Conservation (phyloP, 2,888 invertebrate species). For the Agrochola macilenta region DNA sequence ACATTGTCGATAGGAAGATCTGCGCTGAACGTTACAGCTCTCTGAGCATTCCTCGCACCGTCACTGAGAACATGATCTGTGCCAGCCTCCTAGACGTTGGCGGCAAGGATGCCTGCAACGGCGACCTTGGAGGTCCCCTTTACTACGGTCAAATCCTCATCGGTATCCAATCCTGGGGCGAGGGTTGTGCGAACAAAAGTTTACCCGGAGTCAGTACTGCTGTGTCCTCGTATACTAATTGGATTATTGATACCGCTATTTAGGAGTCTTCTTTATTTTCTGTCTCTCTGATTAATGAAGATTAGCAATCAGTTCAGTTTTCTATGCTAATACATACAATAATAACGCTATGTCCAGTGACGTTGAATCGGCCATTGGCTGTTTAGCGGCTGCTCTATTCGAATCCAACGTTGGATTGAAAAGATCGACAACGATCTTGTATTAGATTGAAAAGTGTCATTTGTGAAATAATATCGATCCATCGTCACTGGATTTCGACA, state of each 20-base stretch:
- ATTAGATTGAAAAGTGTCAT: not conserved
- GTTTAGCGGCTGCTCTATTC: not conserved
- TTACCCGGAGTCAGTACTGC: conserved; percentile 87
- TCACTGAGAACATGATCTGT: conserved; percentile 81
- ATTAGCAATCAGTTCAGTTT: not conserved
- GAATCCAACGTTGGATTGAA: not conserved
- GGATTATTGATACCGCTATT: conserved; percentile 70
- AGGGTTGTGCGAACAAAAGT: conserved; percentile 80
- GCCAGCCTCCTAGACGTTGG: conserved; percentile 73
- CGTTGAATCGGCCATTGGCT: no score
- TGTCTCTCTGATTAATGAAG: not conserved
- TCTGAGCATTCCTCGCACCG: conserved; percentile 37
- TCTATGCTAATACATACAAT: no score
- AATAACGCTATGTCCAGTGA: not conserved
- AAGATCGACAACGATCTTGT: no score
- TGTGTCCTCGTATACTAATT: conserved; percentile 75
- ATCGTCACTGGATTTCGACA: not conserved
- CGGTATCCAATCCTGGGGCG: conserved; percentile 87
- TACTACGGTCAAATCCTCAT: conserved; percentile 79
- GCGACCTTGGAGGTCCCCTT: conserved; percentile 88
- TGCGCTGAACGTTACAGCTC: conserved; percentile 39
- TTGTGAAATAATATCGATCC: not conserved
- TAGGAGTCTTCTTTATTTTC: conserved; percentile 23
- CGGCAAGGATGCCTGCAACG: conserved; percentile 78
- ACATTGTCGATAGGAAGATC: conserved; percentile 17